Percentiles rank a stretch among this genome's conserved stretches.
These are phyloP conservation scores for Strigamia maritima DNA, from an alignment of 2,888 invertebrate genomes.

Conservation along the genomic window DNA sequence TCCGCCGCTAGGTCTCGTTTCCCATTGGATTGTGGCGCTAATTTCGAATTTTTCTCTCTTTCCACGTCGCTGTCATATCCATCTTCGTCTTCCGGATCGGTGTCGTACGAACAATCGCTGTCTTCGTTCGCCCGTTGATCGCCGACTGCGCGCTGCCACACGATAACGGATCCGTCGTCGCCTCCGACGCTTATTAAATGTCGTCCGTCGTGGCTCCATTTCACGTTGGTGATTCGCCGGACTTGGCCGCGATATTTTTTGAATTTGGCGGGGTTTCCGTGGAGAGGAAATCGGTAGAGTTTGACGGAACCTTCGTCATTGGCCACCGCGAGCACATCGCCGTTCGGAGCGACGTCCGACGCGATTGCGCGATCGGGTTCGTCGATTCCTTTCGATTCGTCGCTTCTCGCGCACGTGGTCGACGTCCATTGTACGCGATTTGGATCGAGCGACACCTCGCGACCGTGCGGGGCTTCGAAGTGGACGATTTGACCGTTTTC, in stretches of 20 bases:
- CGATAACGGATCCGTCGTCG: slow-evolving; percentile 53
- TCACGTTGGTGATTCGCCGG: slow-evolving; percentile 43
- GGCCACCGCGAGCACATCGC: background rate
- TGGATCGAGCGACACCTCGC: background rate
- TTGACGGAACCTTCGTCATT: slow-evolving; percentile 46
- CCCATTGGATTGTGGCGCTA: background rate
- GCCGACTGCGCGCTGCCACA: slow-evolving; percentile 49
- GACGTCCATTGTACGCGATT: background rate
- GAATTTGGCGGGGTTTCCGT: slow-evolving; percentile 50
- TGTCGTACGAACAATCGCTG: slow-evolving; percentile 39
- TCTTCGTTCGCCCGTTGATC: slow-evolving; percentile 19
- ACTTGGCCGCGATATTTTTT: slow-evolving; percentile 50
- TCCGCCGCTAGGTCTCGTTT: background rate
- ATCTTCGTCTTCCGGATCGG: slow-evolving; percentile 27
- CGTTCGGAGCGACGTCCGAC: background rate
- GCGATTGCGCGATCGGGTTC: background rate
- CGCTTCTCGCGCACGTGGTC: background rate
- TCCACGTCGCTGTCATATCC: slow-evolving; percentile 41
- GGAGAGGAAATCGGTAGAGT: slow-evolving; percentile 26
- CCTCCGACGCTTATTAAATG: slow-evolving; percentile 53
- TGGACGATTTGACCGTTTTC: slow-evolving; percentile 54
- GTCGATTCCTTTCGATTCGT: background rate
- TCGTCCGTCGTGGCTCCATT: slow-evolving; percentile 44
- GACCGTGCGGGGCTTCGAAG: slow-evolving; percentile 54
- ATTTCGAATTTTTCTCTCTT: slow-evolving; percentile 24